A percentile compares a stretch with the other conserved stretches of the same genome.
Conservation (phyloP, 2,888 invertebrate species). For the Diogma glabrata region DNA sequence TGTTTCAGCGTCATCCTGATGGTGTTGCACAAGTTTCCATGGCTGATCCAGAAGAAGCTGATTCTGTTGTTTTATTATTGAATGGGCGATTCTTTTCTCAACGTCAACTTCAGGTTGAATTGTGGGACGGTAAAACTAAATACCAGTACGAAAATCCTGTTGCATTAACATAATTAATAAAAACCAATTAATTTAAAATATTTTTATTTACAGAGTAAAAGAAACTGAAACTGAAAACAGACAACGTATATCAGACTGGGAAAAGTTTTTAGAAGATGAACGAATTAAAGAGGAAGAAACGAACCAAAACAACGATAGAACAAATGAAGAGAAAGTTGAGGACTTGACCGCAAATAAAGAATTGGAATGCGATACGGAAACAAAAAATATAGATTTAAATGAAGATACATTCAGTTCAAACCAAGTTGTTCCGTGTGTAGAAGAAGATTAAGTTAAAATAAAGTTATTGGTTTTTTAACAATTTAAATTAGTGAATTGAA, state of each 20-base stretch:
- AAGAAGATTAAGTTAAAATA: no score
- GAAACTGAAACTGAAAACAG: conserved; percentile 83
- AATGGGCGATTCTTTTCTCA: conserved; percentile 87
- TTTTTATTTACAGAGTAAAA: conserved; percentile 51
- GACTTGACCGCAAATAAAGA: no score
- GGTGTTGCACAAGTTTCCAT: conserved; percentile 90
- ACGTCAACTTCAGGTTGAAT: conserved; percentile 69
- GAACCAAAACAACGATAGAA: no score
- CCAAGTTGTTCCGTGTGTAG: no score
- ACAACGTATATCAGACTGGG: conserved; percentile 78
- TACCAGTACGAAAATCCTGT: conserved; percentile 38
- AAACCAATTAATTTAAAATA: neutral
- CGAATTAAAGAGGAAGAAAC: no score
- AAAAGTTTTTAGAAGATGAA: conserved; percentile 61
- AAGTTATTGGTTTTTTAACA: no score
- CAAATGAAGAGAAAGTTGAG: no score
- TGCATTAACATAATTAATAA: neutral
- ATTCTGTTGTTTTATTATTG: conserved; percentile 74
- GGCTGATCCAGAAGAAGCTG: conserved; percentile 81
- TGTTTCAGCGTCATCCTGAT: conserved; percentile 73
- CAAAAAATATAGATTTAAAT: no score
- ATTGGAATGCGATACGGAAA: no score
- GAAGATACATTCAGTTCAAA: no score
- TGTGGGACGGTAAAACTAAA: conserved; percentile 94
- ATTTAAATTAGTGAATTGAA: no score